Evolutionary conservation across 2,797 vertebrate genomes (phyloP), one percentile per base, ranked within the genome.

Genomic region (Enteromius argenteus): DNA sequence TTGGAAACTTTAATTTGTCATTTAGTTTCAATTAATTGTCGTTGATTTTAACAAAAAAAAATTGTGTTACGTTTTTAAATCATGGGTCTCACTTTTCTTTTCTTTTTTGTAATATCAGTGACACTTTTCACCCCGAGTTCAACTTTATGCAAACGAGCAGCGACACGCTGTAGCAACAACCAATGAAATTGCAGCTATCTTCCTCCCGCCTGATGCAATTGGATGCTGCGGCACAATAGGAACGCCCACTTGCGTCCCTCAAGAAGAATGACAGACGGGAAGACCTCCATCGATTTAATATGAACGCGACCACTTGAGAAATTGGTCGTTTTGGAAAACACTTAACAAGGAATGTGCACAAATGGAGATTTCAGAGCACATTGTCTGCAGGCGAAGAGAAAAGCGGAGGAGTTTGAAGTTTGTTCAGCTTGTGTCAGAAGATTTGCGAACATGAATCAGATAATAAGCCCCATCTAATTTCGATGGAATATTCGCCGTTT

Each of bases 341-440:
- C 8, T 68, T 66, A 6, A 66, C 9, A 3, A 23, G 23, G 23
- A 66, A 64, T 21, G n/a, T 13, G 35, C 32, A 14, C 23, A 35
- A 68, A 73, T 68, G 23, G 30, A 8, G 62, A 19, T 42, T 56
- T 76, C 44, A 46, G 62, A n/a, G 49, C 17, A 30, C 46, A 44
- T 32, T 35, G 42, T 32, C 46, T 42, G 37, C 4, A 27, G 60
- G 49, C 46, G n/a, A 81, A 80, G 23, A 42, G 32, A 15, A 83
- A 68, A 37, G 9, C 42, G 2, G 32, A 39, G 5, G 60, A 56
- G 62, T 53, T 51, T 64, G 27, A 49, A 32, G 60, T 66, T 73
- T 60, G 42, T 67, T 21, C 56, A 77, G 49, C 13, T 51, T 23
- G 32, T 68, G 64, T 80, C 30, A 64, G 23, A 73, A 62, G 21